A percentile compares a stretch with the other conserved stretches of the same genome.
phyloP scores from a whole-genome alignment of 1,140 invertebrate species.

The Drosophila sproati region DNA sequence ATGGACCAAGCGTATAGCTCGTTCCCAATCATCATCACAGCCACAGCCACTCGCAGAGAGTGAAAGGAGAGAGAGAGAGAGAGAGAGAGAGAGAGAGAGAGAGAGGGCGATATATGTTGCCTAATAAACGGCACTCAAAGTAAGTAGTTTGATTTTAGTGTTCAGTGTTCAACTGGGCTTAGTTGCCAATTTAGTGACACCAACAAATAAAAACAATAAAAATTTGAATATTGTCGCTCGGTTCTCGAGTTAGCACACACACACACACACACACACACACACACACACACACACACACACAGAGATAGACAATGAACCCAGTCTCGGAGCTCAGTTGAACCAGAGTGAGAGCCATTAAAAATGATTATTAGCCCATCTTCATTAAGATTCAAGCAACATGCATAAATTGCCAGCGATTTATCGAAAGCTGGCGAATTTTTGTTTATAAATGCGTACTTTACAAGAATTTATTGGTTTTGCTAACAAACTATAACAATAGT shows the following conservation, averaged over 20 bases:
- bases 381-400: slow-evolving; percentile 67
- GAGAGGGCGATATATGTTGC: slow-evolving; percentile 9
- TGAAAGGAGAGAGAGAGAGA: slow-evolving; percentile 4
- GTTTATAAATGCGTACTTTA: slow-evolving; percentile 69
- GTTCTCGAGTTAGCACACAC: slow-evolving; percentile 29
- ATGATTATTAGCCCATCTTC: slow-evolving; percentile 75
- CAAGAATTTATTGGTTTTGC: slow-evolving; percentile 67
- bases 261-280: not conserved
- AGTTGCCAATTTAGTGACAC: slow-evolving; percentile 80
- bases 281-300: slow-evolving; percentile 1
- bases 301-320: not conserved
- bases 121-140: slow-evolving; percentile 31
- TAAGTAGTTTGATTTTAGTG: slow-evolving; percentile 61
- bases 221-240: slow-evolving; percentile 72
- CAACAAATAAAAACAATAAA: slow-evolving; percentile 71
- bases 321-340: slow-evolving; percentile 32
- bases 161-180: slow-evolving; percentile 54
- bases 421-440: slow-evolving; percentile 44
- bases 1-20: slow-evolving; percentile 64
- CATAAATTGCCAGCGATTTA: slow-evolving; percentile 64
- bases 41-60: not conserved
- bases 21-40: slow-evolving; percentile 40
- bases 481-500: slow-evolving; percentile 38
- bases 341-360: slow-evolving; percentile 77
- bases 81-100: not conserved